Evolutionary conservation across 2,888 invertebrate species (phyloP), one percentile per base, ranked within the genome.

Genomic region (Camponotus fellah): DNA sequence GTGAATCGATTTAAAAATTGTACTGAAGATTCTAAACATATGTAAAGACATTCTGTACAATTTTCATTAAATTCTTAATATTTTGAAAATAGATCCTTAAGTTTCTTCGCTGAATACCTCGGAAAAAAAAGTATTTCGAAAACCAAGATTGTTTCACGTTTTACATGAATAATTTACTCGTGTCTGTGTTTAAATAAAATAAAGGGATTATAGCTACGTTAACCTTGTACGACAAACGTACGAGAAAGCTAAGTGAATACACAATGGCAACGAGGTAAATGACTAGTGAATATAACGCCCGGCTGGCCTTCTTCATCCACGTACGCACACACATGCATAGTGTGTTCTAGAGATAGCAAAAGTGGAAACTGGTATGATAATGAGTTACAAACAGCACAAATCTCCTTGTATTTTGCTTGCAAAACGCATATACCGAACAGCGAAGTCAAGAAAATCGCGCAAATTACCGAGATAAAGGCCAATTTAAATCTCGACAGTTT

Each of bases 291-390:
- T 71, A 71, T 60, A 71, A 80, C 60, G 72, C 60, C 26, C 37
- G 60, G 79, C 60, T 71, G 46, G 79, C 72, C 79, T 79, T 71
- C 79, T 68, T 40, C 66, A 1, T 10, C 12, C 9, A 10, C 58
- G 21, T n/a, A 58, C 21, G 10, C 58, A 26, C 21, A 56, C 21
- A 65, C 65, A 40, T 21, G n/a, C 40, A n/a, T 9, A 49, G 32
- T 40, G 32, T 68, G 68, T 40, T 26, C 76, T 68, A 71, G 79
- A 60, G 79, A 80, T 80, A 71, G 79, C 71, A 80, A 80, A 80
- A 80, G 79, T 71, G 72, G 79, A 80, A 80, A 80, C 71, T 71
- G 60, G 79, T 71, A 80, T 80, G 79, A 80, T 80, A 80, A 80
- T 80, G 71, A 80, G 79, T 72, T 65, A 60, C 79, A 80, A 80